These are phyloP conservation scores for Jordanella pulchra DNA, from an alignment of 2,797 vertebrate genomes.

Conservation along the genomic window DNA sequence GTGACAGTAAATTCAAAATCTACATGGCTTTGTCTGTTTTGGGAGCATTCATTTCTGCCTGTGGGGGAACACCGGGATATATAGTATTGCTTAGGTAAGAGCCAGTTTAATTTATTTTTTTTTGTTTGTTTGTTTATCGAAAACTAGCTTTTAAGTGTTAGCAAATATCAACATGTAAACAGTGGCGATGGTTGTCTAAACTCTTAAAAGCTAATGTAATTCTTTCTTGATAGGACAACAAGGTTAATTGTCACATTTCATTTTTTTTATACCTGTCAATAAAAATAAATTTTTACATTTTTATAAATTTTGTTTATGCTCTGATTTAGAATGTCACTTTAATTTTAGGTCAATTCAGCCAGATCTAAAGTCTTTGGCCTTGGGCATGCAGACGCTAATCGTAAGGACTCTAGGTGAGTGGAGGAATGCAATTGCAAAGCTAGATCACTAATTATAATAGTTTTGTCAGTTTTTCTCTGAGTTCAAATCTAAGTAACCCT, in stretches of 20 bases:
- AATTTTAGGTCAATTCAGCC: conserved; percentile 85
- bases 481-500: background rate
- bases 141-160: too few relatives aligned
- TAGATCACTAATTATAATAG: background rate
- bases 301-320: background rate
- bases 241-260: background rate
- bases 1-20: conserved; percentile 85
- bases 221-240: background rate
- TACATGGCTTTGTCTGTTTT: conserved; percentile 87
- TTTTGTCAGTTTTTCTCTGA: background rate
- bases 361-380: conserved; percentile 90
- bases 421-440: background rate
- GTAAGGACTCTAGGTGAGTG: conserved; percentile 90
- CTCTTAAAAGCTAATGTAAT: too few relatives aligned
- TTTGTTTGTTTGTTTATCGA: too few relatives aligned
- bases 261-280: background rate
- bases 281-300: background rate
- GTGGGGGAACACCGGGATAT: conserved; percentile 89
- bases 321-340: background rate
- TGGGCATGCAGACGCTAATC: conserved; percentile 91
- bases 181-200: background rate
- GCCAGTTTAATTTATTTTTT: too few relatives aligned
- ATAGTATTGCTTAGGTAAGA: conserved; percentile 90
- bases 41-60: conserved; percentile 86
- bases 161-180: too few relatives aligned